Evolutionary conservation across 2,113 vertebrate genomes (phyloP).

Genomic region (Hepsetus odoe): DNA sequence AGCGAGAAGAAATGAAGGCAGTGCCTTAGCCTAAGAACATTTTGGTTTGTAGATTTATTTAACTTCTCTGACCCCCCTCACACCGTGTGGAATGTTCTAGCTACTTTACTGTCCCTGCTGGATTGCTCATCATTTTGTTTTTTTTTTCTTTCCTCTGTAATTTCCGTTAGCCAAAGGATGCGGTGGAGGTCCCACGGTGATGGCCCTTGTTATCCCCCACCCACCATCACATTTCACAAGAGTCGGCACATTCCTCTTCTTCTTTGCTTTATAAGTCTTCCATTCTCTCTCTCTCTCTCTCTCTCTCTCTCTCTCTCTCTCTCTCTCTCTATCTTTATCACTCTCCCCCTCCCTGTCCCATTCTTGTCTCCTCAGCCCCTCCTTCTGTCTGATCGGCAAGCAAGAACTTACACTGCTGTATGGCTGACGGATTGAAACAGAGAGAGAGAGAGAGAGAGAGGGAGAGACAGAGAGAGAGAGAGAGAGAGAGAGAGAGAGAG

Average conservation of each 20-base stretch:
- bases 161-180: conserved; percentile 60
- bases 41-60: not conserved
- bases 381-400: conserved; percentile 6
- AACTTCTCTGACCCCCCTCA: conserved; percentile 5
- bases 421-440: conserved; percentile 27
- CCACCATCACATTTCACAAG: conserved; percentile 51
- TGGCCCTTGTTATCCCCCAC: conserved; percentile 47
- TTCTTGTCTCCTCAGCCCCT: conserved; percentile 7
- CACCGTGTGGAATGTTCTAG: conserved; percentile 44
- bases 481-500: conserved; percentile 27
- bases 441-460: conserved; percentile 17
- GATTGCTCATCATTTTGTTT: not conserved
- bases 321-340: conserved; percentile 9
- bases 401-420: conserved; percentile 42
- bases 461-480: conserved; percentile 16
- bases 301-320: conserved; percentile 17
- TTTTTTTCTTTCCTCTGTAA: conserved; percentile 21
- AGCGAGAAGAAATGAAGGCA: not conserved
- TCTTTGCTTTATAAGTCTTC: not conserved
- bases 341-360: conserved; percentile 17
- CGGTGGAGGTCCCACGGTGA: conserved; percentile 51
- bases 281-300: conserved; percentile 15
- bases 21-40: not conserved
- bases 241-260: conserved; percentile 40
- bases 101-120: conserved; percentile 31